Conservation (phyloP, 2,797 vertebrate genomes). For the Enteromius treurensis region DNA sequence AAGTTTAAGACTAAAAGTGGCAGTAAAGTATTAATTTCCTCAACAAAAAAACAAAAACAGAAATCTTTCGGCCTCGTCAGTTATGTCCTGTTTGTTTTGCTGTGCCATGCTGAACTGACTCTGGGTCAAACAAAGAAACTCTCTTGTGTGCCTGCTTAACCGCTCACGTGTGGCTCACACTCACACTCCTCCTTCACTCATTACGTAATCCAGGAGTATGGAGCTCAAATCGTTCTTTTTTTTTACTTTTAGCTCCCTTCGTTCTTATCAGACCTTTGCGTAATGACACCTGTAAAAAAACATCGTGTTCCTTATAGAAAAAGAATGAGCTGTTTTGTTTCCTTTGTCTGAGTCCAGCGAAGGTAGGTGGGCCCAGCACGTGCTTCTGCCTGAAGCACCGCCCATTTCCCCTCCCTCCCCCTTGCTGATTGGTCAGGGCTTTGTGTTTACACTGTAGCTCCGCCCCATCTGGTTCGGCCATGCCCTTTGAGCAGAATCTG, state of each 20-base stretch:
- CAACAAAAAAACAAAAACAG: not conserved
- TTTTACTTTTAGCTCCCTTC: slow-evolving; percentile 31
- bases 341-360: slow-evolving; percentile 48
- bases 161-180: slow-evolving; percentile 69
- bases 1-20: not conserved
- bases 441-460: slow-evolving; percentile 72
- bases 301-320: slow-evolving; percentile 70
- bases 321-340: slow-evolving; percentile 63
- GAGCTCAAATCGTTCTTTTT: slow-evolving; percentile 35
- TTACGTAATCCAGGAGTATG: slow-evolving; percentile 65
- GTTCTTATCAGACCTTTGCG: not conserved
- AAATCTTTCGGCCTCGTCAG: slow-evolving; percentile 6
- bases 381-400: slow-evolving; percentile 50
- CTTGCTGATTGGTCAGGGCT: slow-evolving; percentile 66
- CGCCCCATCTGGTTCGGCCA: slow-evolving; percentile 56
- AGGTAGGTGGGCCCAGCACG: slow-evolving; percentile 45
- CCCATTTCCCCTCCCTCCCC: slow-evolving; percentile 52
- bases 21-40: not conserved
- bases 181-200: slow-evolving; percentile 59
- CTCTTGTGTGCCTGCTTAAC: slow-evolving; percentile 51
- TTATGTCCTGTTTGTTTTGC: slow-evolving; percentile 12
- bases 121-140: slow-evolving; percentile 59
- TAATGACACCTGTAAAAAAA: slow-evolving; percentile 62
- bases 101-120: slow-evolving; percentile 48
- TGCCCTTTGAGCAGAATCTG: slow-evolving; percentile 54